phyloP scores from a whole-genome alignment of 2,888 invertebrate species.

The Alloplasta piceator region DNA sequence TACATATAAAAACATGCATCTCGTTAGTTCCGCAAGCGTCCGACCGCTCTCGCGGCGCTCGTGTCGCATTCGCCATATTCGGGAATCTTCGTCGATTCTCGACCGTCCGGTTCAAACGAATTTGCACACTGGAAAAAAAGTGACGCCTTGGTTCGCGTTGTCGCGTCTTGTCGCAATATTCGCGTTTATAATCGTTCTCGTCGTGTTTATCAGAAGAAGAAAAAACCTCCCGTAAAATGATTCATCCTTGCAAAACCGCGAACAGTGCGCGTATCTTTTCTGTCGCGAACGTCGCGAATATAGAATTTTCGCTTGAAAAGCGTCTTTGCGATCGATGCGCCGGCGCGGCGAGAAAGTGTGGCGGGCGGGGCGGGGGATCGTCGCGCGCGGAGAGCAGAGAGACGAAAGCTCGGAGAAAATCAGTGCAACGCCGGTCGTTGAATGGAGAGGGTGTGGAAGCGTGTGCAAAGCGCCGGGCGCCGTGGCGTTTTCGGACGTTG shows the following conservation, averaged over 20 bases:
- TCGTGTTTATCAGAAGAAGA: too few species aligned
- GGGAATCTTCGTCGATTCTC: too few species aligned
- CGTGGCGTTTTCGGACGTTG: constrained; percentile 77
- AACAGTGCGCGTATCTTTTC: too few species aligned
- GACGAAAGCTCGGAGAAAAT: constrained; percentile 57
- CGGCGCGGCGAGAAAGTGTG: background rate
- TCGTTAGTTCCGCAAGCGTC: background rate
- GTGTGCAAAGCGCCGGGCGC: constrained; percentile 80
- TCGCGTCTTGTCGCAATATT: too few species aligned
- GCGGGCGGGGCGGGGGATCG: background rate
- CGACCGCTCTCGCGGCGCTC: background rate
- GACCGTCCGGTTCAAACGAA: too few species aligned
- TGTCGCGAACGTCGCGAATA: too few species aligned
- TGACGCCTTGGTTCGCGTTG: too few species aligned
- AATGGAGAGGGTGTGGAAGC: constrained; percentile 83
- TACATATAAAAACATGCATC: background rate
- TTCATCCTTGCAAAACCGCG: too few species aligned
- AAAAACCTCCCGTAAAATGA: too few species aligned
- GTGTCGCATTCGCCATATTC: background rate
- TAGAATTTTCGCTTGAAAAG: too few species aligned
- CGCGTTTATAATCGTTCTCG: background rate
- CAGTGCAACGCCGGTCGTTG: constrained; percentile 81
- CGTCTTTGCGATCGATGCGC: too few species aligned
- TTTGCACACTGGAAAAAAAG: too few species aligned
- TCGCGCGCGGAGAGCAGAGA: constrained; percentile 22